A percentile compares a stretch with the other conserved stretches of the same genome.
These are phyloP conservation scores for Ectemnius continuus DNA, from an alignment of 2,888 invertebrate species.

Conservation along the genomic window DNA sequence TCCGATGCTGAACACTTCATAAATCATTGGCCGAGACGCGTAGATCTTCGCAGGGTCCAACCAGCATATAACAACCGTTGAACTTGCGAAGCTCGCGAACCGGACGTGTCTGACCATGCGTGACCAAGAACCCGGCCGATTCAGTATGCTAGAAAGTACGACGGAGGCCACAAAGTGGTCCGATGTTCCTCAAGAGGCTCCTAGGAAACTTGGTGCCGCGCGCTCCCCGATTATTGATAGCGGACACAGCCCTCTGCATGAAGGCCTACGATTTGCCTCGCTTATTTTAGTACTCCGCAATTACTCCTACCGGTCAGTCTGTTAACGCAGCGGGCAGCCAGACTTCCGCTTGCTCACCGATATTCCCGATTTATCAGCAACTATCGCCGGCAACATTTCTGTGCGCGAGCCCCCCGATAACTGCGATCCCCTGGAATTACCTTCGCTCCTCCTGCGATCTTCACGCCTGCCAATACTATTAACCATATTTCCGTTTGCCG, in stretches of 20 bases:
- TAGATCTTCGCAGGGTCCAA: conserved; percentile 50
- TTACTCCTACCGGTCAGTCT: conserved; percentile 7
- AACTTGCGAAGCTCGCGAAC: conserved; percentile 60
- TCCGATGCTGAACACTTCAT: conserved; percentile 47
- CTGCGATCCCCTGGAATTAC: conserved; percentile 9
- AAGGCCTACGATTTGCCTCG: no score
- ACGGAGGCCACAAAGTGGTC: conserved; percentile 22
- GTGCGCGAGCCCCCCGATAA: conserved; percentile 8
- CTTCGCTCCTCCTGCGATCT: background rate
- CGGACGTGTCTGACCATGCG: conserved; percentile 60
- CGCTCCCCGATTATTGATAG: no score
- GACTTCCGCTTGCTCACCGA: no score
- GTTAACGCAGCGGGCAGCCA: background rate
- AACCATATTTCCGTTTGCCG: conserved; percentile 20
- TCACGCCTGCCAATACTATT: conserved; percentile 6
- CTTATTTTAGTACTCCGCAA: no score
- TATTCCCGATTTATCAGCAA: no score
- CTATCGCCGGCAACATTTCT: background rate
- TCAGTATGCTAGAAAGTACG: conserved; percentile 46
- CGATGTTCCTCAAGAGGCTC: conserved; percentile 4
- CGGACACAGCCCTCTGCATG: no score
- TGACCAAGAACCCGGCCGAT: conserved; percentile 58
- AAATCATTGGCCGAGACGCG: conserved; percentile 49
- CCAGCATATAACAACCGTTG: conserved; percentile 57
- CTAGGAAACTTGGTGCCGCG: no score